phyloP scores from a whole-genome alignment of 1,140 invertebrate genomes.

The Kradibia gibbosae region DNA sequence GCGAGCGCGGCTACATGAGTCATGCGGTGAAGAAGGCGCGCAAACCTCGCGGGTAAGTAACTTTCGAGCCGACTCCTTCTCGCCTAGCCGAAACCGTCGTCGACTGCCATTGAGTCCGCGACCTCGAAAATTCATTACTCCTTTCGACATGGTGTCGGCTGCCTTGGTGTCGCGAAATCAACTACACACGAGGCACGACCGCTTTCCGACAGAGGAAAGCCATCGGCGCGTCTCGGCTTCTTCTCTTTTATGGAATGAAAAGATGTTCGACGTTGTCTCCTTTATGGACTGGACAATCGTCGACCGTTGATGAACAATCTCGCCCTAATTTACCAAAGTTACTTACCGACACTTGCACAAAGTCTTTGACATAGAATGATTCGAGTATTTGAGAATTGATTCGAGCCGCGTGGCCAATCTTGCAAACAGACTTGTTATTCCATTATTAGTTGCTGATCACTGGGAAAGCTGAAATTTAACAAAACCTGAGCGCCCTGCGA shows the following conservation, averaged over 20 bases:
- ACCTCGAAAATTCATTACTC: slow-evolving; percentile 32
- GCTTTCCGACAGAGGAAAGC: neutral
- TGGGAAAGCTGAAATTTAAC: too few species aligned
- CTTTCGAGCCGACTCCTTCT: slow-evolving; percentile 11
- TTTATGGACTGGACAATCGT: neutral
- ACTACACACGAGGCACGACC: neutral
- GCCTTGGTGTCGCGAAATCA: neutral
- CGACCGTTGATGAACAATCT: neutral
- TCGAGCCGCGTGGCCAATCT: neutral
- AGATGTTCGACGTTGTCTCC: neutral
- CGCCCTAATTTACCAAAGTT: neutral
- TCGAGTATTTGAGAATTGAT: neutral
- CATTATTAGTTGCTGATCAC: too few species aligned
- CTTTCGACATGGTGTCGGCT: neutral
- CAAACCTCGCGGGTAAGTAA: slow-evolving; percentile 9
- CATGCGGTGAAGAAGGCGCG: neutral
- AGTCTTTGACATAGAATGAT: neutral
- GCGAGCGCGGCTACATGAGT: neutral
- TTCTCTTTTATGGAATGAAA: neutral
- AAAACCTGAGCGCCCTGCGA: too few species aligned
- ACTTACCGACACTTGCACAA: neutral
- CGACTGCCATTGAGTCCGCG: slow-evolving; percentile 14
- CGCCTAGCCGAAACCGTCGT: slow-evolving; percentile 1
- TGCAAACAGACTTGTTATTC: neutral
- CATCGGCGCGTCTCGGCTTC: neutral